Base-by-base conservation (phyloP, 2,797 vertebrate genomes). In the Pangasius sanitwongsei region DNA sequence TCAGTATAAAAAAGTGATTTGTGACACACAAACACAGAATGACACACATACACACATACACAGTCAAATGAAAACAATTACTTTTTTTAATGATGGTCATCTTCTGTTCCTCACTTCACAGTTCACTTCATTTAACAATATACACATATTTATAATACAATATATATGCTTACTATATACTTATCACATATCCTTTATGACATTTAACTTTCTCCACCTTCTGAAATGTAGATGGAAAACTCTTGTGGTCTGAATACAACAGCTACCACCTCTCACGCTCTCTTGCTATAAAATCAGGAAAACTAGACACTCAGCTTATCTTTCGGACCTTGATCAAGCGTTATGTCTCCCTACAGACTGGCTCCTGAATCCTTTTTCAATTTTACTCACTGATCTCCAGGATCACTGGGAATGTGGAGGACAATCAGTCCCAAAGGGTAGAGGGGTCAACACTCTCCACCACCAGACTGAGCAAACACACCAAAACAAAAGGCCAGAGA, bases 401-500 rank as follows among this genome's bases (percentile, higher is more conserved):
- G 84, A 70, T 86, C 67, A 86, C 84, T 74, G 34, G 87, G 82
- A 85, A 67, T 53, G 88, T 69, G 37, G 63, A 55, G 28, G 83
- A 82, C 61, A 88, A 84, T 61, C 53, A 75, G 82, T 48, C 50
- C 84, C 53, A 65, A 34, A 55, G 87, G 53, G 61, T 31, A 53
- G 50, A 37, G 28, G 31, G 84, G 84, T 72, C 94, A 93, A 95
- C 95, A 94, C 82, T 87, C 74, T 82, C 81, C 65, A 95, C 96
- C 96, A 94, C 96, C 96, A 96, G 95, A 97, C 97, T 95, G 95
- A 92, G 94, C 92, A 94, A n/a, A 90, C 89, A 91, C 93, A 83
- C 94, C 94, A 94, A 93, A 96, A 95, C 93, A 94, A 95, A 97
- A 96, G 96, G 97, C 96, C 96, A 97, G 96, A 97, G 97, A 96